These are phyloP conservation scores for Eonycteris spelaea DNA, from an alignment of 2,113 vertebrate genomes.

Conservation along the genomic window DNA sequence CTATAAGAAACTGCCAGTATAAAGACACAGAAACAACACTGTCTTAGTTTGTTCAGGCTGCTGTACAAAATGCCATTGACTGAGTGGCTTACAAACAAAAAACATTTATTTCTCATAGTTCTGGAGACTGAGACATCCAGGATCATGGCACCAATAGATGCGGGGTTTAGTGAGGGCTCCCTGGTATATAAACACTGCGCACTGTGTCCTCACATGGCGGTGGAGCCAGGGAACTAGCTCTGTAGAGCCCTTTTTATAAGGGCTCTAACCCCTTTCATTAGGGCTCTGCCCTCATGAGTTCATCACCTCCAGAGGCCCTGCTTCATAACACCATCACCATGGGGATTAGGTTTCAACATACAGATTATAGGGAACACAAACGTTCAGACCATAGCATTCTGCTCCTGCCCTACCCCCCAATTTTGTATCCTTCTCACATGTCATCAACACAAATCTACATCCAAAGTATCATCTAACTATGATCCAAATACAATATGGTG, in stretches of 20 bases:
- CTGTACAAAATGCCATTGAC: neutral
- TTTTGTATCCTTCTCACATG: neutral
- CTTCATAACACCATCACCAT: neutral
- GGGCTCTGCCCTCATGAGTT: neutral
- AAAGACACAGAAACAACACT: accelerated
- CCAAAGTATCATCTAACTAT: neutral
- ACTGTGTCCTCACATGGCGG: neutral
- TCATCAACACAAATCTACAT: neutral
- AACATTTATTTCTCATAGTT: neutral
- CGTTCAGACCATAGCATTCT: neutral
- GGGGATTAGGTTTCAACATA: neutral
- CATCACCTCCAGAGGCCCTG: neutral
- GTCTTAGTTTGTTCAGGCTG: neutral
- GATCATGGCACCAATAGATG: neutral
- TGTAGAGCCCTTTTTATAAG: neutral
- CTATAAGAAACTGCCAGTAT: neutral
- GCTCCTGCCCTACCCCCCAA: neutral
- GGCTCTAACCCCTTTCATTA: neutral
- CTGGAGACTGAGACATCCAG: neutral
- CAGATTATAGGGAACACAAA: neutral
- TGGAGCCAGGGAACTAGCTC: neutral
- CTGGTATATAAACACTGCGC: neutral
- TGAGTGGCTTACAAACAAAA: neutral
- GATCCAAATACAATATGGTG: neutral
- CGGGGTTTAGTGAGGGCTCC: neutral